These are phyloP conservation scores for Belonocnema kinseyi DNA, from an alignment of 1,140 invertebrate species.

Conservation along the genomic window DNA sequence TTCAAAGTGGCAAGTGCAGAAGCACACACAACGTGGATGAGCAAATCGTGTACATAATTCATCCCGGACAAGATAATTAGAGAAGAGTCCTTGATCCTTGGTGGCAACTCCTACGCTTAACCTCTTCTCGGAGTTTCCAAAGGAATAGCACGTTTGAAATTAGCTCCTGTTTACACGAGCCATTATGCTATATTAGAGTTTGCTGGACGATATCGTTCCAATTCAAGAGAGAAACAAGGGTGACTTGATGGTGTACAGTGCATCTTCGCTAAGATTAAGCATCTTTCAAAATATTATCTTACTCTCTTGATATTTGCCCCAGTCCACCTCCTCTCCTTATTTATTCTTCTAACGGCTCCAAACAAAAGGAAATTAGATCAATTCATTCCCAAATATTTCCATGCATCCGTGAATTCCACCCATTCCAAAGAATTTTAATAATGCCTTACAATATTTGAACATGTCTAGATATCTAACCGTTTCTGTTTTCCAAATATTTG, in stretches of 20 bases:
- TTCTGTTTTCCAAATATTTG: background rate
- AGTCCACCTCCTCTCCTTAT: conserved; percentile 1
- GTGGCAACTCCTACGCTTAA: conserved; percentile 9
- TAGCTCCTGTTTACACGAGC: conserved; percentile 1
- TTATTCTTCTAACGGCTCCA: background rate
- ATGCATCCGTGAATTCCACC: too few species aligned
- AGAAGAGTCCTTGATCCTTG: conserved; percentile 34
- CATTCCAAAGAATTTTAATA: too few species aligned
- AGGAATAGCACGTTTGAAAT: background rate
- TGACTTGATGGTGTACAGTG: background rate
- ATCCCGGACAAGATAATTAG: conserved; percentile 60
- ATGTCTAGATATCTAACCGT: background rate
- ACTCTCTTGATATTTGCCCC: background rate
- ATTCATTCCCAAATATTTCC: background rate
- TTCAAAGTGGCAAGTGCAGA: conserved; percentile 5
- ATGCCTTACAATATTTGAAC: background rate
- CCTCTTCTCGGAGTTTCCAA: background rate
- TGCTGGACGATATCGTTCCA: background rate
- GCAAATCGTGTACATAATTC: conserved; percentile 51
- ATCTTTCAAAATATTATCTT: conserved; percentile 12
- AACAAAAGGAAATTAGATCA: background rate
- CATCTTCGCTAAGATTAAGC: background rate
- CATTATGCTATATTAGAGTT: background rate
- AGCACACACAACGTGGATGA: conserved; percentile 5
- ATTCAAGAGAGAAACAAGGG: background rate